Base-by-base conservation (phyloP, 2,797 vertebrate genomes). In the Myripristis jacobus region DNA sequence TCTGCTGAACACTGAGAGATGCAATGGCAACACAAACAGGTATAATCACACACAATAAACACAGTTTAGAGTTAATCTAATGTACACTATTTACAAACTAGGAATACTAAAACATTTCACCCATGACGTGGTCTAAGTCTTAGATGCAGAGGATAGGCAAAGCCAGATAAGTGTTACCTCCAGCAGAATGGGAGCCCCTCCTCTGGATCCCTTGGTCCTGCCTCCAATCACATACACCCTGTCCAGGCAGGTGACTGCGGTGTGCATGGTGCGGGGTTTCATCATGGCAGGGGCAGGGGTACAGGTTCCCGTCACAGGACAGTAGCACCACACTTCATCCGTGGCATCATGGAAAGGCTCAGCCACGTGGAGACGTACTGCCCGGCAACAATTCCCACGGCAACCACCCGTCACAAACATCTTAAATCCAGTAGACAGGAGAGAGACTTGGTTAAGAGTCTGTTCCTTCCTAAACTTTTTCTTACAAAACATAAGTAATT, bases 371-470 rank as follows among this genome's bases (percentile, higher is more conserved):
- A 97, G 94, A 47, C 97, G 95, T 64, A 97, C 89, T 0, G 94
- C 92, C 38, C 96, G 94, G 13, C 93, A 96, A 75, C 98, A 99
- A 65, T 94, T 94, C 1, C 96, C 95, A 36, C 89, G 93, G 84
- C 98, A 99, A 65, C 98, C 98, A 10, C 98, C 98, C 1, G 95
- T 97, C 85, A 99, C 88, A 88, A 99, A 98, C 77, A 99, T 93
- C 91, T 92, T 48, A 21, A 19, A 51, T 61, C 11, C 41, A 53
- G 22, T 0, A 4, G 6, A 63, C 18, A 70, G 25, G 22, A 27
- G 34, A 2, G 22, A 31, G 9, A 15, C 24, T 13, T 21, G 16
- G 38, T 41, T 41, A 16, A 8, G 48, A 1, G n/a, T 18, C 7
- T 19, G 38, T 15, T 41, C 38, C 12, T 41, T 41, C 38, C 38